Evolutionary conservation across 2,888 invertebrate species (phyloP), one percentile per base, ranked within the genome.

Genomic region (Limnephilus rhombicus): DNA sequence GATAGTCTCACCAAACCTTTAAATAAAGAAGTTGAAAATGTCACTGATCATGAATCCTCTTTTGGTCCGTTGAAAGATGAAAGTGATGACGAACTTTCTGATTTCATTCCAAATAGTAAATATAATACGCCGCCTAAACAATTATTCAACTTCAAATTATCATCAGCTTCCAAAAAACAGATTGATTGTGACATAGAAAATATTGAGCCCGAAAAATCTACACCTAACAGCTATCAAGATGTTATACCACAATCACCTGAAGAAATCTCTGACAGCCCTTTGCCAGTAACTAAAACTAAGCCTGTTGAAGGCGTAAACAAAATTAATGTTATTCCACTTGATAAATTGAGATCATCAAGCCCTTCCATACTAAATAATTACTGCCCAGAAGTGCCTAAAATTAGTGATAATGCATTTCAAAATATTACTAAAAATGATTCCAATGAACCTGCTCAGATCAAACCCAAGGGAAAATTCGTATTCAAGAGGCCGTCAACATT

Each of bases 391-490:
- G 68, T 24, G 49, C 86, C n/a, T 45, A 45, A 15, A 13, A 3
- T 49, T 49, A 86, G 7, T 45, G 85, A 85, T n/a, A 90, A n/a
- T 85, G 41, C 45, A 83, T 87, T 68, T 80, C 29, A 83, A 24
- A 45, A 49, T 68, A 53, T 53, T 24, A 31, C 3, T 80, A 85
- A 86, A 80, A 80, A 31, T 45, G 82, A 82, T 81, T 31, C 81
- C 24, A 90, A 31, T 90, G 87, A 92, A 53, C 15, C 34, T 41
- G 45, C 15, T 13, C 80, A 12, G 53, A 80, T 49, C 91, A 95
- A 95, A 94, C 94, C 94, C 80, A 96, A 95, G 94, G 95, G 95
- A 1, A 96, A 95, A 94, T 96, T 96, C 93, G 95, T 96, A 2
- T 96, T 95, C 90, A 96, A 96, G 94, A 95, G 94, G 92, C 96